Base-by-base conservation (phyloP, 2,113 vertebrate genomes). In the Petromus typicus region DNA sequence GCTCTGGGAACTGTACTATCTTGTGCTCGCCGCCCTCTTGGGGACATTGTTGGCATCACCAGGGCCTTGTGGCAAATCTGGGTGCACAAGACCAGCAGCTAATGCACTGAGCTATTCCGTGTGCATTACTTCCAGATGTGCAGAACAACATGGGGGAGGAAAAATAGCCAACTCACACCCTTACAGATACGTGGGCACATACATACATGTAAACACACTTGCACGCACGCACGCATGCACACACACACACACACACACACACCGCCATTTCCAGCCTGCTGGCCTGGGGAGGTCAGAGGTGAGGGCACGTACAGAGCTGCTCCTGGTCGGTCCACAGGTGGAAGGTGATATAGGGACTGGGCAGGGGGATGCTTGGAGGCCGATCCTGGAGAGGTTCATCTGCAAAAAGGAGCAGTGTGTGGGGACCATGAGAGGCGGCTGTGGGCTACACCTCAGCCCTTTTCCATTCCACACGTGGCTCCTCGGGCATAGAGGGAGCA, bases 271-370 rank as follows among this genome's bases (percentile, higher is more conserved):
- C 37, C 67, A 79, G n/a, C 22, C 67, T 43, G 51, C 63, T 37
- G 67, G 16, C 18, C 57, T 37, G 18, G 4, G 61, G 48, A 45
- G 54, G 32, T 2, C 27, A 23, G 76, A 34, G 82, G 40, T 3
- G 0, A 0, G 5, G 23, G 12, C 75, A 98, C 99, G 98, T 97
- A 99, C 99, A 99, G 91, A 99, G 98, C 95, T 98, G 98, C 98
- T 99, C 98, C 0, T 99, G 99, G 43, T 99, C 99, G 0, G 97
- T 99, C 99, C 99, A 99, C 91, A 99, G 97, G 97, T 99, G 99
- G 98, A 99, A 99, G 92, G 99, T 99, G 98, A 99, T 99, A 96
- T 97, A 98, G 30, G 99, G 99, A 93, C 99, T 99, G 96, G 99
- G 99, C 95, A 99, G 98, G 54, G 99, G 98, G 23, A 95, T 95